Percentiles rank a stretch among this genome's conserved stretches.
These are phyloP conservation scores for Pseudochirops cupreus DNA, from an alignment of 2,797 vertebrate species.

Conservation along the genomic window DNA sequence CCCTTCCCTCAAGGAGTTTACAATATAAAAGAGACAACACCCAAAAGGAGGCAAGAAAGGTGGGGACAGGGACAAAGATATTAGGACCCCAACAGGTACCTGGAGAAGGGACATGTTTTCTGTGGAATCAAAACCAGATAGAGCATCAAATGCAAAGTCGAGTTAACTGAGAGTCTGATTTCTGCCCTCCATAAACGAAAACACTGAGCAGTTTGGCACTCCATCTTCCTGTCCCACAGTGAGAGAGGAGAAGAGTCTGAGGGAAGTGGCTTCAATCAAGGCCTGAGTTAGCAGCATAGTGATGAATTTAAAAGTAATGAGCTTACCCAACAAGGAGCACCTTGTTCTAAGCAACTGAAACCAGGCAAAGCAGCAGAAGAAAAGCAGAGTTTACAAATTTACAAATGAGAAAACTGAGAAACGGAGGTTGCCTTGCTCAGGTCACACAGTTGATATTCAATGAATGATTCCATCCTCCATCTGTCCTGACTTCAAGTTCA, in stretches of 20 bases:
- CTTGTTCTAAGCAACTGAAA: background rate
- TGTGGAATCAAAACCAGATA: background rate
- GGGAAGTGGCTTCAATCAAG: background rate
- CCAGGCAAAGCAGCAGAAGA: background rate
- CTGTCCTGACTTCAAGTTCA: background rate
- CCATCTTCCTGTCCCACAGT: background rate
- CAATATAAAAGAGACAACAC: background rate
- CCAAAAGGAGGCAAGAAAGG: background rate
- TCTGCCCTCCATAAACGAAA: background rate
- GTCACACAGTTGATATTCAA: background rate
- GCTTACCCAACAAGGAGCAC: background rate
- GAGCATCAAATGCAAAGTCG: background rate
- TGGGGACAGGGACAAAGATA: background rate
- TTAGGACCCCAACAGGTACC: background rate
- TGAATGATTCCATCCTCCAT: background rate
- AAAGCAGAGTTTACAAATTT: background rate
- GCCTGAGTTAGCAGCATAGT: background rate
- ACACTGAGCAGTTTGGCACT: background rate
- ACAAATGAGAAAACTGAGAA: background rate
- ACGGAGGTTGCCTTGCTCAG: background rate
- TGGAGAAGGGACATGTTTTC: background rate
- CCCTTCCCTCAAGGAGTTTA: background rate
- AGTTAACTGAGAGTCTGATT: background rate
- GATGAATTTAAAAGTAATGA: background rate
- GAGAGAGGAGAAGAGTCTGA: background rate